Evolutionary conservation across 2,888 invertebrate species (phyloP).

Genomic region (Drosophila helvetica): DNA sequence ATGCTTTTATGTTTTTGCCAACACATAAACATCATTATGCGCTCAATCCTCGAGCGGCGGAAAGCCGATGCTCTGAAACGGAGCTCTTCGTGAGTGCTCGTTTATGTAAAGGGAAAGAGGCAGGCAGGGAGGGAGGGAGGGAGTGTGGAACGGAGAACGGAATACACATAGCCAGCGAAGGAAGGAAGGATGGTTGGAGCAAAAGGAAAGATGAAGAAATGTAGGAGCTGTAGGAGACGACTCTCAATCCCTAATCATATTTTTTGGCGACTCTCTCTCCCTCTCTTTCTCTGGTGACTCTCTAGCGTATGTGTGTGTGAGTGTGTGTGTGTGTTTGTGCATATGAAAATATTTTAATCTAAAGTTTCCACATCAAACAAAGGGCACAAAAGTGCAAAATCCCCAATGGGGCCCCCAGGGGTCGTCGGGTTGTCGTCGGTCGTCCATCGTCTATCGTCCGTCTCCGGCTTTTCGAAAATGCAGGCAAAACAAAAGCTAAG

Average conservation of each 20-base stretch:
- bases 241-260: not conserved
- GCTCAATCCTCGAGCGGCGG: conserved; percentile 70
- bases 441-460: not conserved
- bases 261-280: not conserved
- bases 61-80: not conserved
- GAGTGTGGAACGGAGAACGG: conserved; percentile 1
- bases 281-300: conserved; percentile 14
- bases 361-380: conserved; percentile 80
- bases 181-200: not conserved
- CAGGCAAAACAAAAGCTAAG: conserved; percentile 66
- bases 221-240: not conserved
- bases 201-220: not conserved
- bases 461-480: conserved; percentile 28
- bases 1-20: conserved; percentile 84
- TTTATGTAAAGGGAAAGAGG: not conserved
- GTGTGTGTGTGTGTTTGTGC: conserved; percentile 28
- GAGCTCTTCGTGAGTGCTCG: not conserved
- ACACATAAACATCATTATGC: conserved; percentile 83
- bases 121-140: not conserved
- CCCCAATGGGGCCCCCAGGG: conserved; percentile 47
- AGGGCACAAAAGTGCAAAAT: conserved; percentile 63
- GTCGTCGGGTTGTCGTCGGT: not conserved
- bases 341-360: conserved; percentile 79
- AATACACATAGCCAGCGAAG: not conserved
- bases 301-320: not conserved